A percentile compares a stretch with the other conserved stretches of the same genome.
Evolutionary conservation across 2,888 invertebrate genomes (phyloP).

Genomic region (Globia sparganii): DNA sequence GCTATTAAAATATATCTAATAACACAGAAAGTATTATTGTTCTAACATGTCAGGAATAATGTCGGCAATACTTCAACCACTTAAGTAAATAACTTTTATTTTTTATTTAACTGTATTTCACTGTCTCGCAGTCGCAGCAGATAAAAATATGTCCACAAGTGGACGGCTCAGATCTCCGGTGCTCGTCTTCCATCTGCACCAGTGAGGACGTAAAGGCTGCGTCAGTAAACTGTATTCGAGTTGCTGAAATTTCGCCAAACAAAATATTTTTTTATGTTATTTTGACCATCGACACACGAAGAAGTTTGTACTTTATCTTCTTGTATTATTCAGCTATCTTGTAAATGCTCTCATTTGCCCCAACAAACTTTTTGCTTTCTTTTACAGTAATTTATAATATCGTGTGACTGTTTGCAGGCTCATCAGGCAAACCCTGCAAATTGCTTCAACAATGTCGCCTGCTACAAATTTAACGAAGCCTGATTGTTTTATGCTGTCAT

Average conservation of each 20-base stretch:
- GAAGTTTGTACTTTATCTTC: not conserved
- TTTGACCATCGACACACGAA: not conserved
- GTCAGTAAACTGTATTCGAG: not conserved
- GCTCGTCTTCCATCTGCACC: not conserved
- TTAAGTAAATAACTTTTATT: constrained; percentile 72
- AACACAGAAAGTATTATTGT: constrained; percentile 4
- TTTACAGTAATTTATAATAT: not conserved
- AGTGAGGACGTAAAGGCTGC: not conserved
- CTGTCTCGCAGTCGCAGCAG: constrained; percentile 1
- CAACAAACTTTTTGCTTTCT: too few relatives aligned
- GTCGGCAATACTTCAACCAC: constrained; percentile 78
- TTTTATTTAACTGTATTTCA: not conserved
- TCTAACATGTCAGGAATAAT: constrained; percentile 80
- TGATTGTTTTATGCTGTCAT: constrained; percentile 77
- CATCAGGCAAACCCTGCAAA: constrained; percentile 76
- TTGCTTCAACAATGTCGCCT: constrained; percentile 69
- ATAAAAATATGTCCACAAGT: not conserved
- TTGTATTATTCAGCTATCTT: not conserved
- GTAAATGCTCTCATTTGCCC: not conserved
- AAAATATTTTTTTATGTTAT: not conserved
- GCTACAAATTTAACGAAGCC: constrained; percentile 77
- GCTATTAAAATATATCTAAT: not conserved
- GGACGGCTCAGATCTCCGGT: not conserved
- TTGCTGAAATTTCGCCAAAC: too few relatives aligned
- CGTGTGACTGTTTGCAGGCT: constrained; percentile 73